Evolutionary conservation across 2,797 vertebrate genomes (phyloP).

Genomic region (Gila robusta): DNA sequence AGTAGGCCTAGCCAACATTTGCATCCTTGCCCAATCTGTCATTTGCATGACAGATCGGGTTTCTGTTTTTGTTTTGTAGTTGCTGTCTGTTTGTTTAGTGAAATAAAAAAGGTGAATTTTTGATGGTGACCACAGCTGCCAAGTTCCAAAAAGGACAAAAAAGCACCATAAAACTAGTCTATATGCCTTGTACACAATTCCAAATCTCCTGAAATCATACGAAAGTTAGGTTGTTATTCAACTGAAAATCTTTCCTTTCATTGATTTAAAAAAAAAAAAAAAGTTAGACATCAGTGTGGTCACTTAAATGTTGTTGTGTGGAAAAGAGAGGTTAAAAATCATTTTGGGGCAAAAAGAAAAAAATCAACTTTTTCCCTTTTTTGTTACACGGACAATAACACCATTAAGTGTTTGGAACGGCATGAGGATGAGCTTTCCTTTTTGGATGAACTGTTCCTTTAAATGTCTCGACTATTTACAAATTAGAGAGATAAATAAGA

Average conservation of each 20-base stretch:
- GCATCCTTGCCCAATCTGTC: constrained; percentile 1
- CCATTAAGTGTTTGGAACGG: not conserved
- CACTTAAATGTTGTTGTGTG: not conserved
- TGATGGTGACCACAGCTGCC: not conserved
- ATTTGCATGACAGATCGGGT: not conserved
- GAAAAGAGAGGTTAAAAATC: not conserved
- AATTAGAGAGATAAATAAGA: not conserved
- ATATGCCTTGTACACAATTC: not conserved
- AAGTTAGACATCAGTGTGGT: not conserved
- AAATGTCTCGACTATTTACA: not conserved
- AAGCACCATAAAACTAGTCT: not conserved
- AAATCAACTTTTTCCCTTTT: not conserved
- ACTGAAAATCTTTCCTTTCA: not conserved
- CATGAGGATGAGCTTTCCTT: not conserved
- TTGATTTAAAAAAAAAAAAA: not conserved
- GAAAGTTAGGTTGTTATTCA: not conserved
- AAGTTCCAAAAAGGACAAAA: not conserved
- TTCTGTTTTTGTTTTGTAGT: not conserved
- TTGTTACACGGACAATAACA: not conserved
- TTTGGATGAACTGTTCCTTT: too few species aligned
- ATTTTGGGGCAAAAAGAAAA: not conserved
- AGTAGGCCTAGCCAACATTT: not conserved
- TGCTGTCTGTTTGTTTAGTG: not conserved
- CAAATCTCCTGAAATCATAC: not conserved
- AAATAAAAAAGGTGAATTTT: not conserved